Percentiles rank a stretch among this genome's conserved stretches.
These are phyloP conservation scores for Noctua fimbriata DNA, from an alignment of 2,888 invertebrate genomes.

Conservation along the genomic window DNA sequence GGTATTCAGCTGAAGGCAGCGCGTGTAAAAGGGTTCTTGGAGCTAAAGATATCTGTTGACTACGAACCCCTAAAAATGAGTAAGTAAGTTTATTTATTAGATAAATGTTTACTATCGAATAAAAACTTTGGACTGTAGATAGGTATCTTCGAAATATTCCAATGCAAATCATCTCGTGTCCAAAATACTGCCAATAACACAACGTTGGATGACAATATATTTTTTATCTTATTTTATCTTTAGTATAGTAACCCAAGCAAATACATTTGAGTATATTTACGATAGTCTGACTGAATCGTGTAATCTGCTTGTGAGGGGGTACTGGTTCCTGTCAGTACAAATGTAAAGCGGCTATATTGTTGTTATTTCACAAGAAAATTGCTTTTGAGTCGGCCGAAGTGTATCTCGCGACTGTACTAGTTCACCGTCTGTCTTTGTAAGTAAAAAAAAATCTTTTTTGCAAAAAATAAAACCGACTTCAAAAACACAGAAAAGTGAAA, in stretches of 20 bases:
- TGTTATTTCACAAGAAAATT: too few species aligned
- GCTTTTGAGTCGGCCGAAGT: too few species aligned
- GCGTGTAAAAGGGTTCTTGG: too few species aligned
- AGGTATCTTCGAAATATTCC: background rate
- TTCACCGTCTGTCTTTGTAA: too few species aligned
- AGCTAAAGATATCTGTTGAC: background rate
- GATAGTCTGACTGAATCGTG: background rate
- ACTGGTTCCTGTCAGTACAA: too few species aligned
- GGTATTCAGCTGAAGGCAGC: too few species aligned
- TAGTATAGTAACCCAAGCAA: background rate
- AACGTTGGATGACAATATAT: background rate
- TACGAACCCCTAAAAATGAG: background rate
- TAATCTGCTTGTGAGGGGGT: background rate
- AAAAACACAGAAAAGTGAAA: too few species aligned
- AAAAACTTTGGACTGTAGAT: background rate
- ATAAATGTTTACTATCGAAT: background rate
- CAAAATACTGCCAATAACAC: background rate
- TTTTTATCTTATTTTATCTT: background rate
- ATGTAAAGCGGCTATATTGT: too few species aligned
- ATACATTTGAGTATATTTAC: background rate
- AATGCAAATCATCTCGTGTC: background rate
- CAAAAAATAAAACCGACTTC: too few species aligned
- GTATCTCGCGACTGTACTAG: too few species aligned
- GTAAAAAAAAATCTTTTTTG: too few species aligned
- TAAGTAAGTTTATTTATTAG: background rate